Conservation (phyloP, 2,113 vertebrate genomes). For the Entomyzon cyanotis region DNA sequence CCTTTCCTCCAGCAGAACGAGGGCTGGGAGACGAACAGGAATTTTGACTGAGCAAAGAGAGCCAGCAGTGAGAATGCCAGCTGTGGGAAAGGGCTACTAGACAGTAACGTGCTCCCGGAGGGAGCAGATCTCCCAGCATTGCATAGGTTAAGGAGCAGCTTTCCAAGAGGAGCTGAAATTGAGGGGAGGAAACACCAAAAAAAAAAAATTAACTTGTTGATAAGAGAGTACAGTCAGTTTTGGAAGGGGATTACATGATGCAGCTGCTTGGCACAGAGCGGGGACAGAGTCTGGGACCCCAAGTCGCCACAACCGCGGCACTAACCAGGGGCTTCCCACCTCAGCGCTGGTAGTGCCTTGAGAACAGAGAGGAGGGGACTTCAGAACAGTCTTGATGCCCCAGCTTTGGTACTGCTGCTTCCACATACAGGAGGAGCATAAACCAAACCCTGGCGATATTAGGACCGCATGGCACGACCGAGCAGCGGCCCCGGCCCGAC, state of each 20-base stretch:
- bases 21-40: background rate
- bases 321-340: rapidly evolving
- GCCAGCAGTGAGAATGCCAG: background rate
- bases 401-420: background rate
- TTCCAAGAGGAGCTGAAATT: background rate
- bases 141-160: background rate
- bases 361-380: background rate
- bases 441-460: background rate
- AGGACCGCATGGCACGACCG: background rate
- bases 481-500: background rate
- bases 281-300: background rate
- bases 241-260: background rate
- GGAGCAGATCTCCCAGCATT: background rate
- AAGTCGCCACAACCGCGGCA: rapidly evolving
- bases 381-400: too few relatives aligned
- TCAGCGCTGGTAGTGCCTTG: background rate
- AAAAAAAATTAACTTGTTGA: background rate
- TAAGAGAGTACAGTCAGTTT: background rate
- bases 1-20: background rate
- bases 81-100: background rate
- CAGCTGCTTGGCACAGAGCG: background rate
- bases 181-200: rapidly evolving
- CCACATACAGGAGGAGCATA: background rate
- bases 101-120: background rate
- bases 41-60: background rate